Evolutionary conservation across 2,888 invertebrate genomes (phyloP), one percentile per base, ranked within the genome.

Genomic region (Tipula confusa): DNA sequence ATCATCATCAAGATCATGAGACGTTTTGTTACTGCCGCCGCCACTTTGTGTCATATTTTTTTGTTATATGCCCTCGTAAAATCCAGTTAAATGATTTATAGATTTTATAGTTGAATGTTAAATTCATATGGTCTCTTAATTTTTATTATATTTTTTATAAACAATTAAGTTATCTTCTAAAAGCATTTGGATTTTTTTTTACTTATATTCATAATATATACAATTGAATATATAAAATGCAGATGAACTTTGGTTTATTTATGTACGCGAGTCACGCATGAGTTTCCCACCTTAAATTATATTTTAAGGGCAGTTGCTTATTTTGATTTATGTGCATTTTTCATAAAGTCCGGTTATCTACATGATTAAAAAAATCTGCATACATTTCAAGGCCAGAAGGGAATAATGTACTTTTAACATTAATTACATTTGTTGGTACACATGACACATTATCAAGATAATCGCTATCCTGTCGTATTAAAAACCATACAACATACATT

Each of bases 391-490:
- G 64, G 64, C 64, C 24, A 24, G 24, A 64, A 64, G 64, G 64
- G 64, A 64, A 24, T 64, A 64, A 64, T 64, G 64, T 24, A 64
- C 64, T 64, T 64, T 24, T 43, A n/a, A 64, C 24, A 24, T 64
- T 24, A 64, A 64, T 64, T 64, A 48, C 24, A 64, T 64, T 64
- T 18, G 64, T 64, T 24, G n/a, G 64, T 64, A 64, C 11, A 33
- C n/a, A 64, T 64, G 64, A 18, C 64, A 64, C 64, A 64, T 3
- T 24, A 64, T 64, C 64, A 64, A 64, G 64, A 64, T 64, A 64
- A 64, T 64, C 64, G 64, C 64, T 64, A 64, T 64, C 64, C 64
- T 64, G 64, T 64, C 64, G 64, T 24, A 64, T 64, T 64, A 64
- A 18, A 2, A 64, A 24, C n/a, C 18, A 64, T 3, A 13, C 64